Base-by-base conservation (phyloP, 2,888 invertebrate genomes). In the Epinotia ramella region DNA sequence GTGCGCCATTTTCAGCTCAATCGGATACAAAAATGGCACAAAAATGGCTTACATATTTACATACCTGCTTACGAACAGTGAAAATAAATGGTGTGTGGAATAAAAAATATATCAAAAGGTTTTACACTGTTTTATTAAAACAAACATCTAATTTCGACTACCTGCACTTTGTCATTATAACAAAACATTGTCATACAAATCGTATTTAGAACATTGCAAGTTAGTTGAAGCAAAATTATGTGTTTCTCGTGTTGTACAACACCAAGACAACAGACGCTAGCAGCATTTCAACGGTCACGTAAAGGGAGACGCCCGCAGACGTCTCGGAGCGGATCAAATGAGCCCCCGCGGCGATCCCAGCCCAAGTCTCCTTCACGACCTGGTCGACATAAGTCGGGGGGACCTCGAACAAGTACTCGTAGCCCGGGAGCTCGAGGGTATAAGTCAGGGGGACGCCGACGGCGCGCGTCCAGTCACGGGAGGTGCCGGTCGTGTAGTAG, bases 391-490 rank as follows among this genome's bases (percentile, higher is more conserved):
- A 94, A 0, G 85, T 79, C 0, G 95, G 88, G 2, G 95, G 95
- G 0, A 96, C 95, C 78, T 95, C 81, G 86, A 97, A 97, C 11
- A 82, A 82, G 71, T 90, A 92, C 1, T 92, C 89, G 77, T 96
- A 96, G 49, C 95, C 95, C 0, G 96, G 96, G 71, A 97, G 88
- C 86, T 97, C 97, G 83, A 96, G 87, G 11, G 96, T 96, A 81
- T 96, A 96, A 0, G 96, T 94, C 46, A 96, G 89, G 0, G 95
- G 95, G 71, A 96, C 90, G 0, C 95, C 95, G 0, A 89, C 92
- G 13, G 92, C 95, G 79, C 95, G 94, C 0, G 96, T 95, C 95
- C 96, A 97, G 86, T 97, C 97, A 78, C 96, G 95, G 81, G 96
- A 96, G 6, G 96, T 96, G 40, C 97, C 97, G 18, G 95, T 92